These are phyloP conservation scores for Drosophila suboccidentalis DNA, from an alignment of 2,888 invertebrate species.

Conservation along the genomic window DNA sequence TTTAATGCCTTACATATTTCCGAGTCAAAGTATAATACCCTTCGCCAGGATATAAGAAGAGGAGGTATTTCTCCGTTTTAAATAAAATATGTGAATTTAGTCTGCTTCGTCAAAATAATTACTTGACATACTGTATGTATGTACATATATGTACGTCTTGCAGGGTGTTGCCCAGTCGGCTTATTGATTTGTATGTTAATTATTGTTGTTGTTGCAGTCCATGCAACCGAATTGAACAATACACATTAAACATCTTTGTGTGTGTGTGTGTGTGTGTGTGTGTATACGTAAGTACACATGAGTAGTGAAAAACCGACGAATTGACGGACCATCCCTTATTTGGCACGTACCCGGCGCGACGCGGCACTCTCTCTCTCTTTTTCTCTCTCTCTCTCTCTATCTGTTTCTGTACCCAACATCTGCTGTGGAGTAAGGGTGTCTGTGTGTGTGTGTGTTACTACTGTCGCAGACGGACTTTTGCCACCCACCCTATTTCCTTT, in stretches of 20 bases:
- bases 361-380: constrained; percentile 24
- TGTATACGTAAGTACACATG: constrained; percentile 31
- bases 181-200: constrained; percentile 68
- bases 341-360: constrained; percentile 59
- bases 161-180: constrained; percentile 75
- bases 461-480: constrained; percentile 70
- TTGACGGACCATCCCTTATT: constrained; percentile 72
- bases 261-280: constrained; percentile 22
- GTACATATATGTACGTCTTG: constrained; percentile 2
- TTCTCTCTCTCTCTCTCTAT: constrained; percentile 38
- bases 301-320: constrained; percentile 51
- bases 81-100: no score
- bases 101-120: not conserved
- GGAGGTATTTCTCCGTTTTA: no score
- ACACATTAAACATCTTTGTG: constrained; percentile 29
- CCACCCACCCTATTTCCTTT: constrained; percentile 76
- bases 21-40: no score
- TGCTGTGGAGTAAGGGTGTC: constrained; percentile 50
- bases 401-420: constrained; percentile 77
- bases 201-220: constrained; percentile 60
- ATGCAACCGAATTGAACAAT: constrained; percentile 58
- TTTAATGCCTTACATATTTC: no score
- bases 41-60: no score
- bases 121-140: not conserved
- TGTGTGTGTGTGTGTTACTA: constrained; percentile 59